Base-by-base conservation (phyloP, 2,113 vertebrate genomes). In the Sciurus niger region DNA sequence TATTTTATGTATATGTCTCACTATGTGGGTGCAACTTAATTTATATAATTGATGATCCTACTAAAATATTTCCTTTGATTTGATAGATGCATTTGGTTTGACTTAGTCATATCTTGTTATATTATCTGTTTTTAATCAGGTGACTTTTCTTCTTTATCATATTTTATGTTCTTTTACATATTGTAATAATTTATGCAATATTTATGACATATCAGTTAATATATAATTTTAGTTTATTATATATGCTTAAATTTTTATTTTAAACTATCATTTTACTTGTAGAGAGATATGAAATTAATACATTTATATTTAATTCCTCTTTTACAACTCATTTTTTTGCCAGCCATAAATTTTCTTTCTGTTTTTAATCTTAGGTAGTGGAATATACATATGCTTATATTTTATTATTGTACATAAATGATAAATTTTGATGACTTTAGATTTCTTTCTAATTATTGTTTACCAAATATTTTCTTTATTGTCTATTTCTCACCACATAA, bases 61-160 rank as follows among this genome's bases (percentile, higher is more conserved):
- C 72, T 72, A 68, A 94, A 89, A 85, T 65, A 30, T 65, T 94
- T 76, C n/a, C 5, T 94, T 92, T 79, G 63, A 67, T 95, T 80
- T 80, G 12, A 92, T 34, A 51, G 12, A 51, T 84, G 43, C 37
- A 6, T 58, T 95, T 80, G 6, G 18, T 89, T 86, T 87, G 46
- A 87, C 16, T 55, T 83, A 28, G 1, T 72, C 5, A 48, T 28
- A 80, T 20, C 3, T 84, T 78, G 24, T 67, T 79, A 32, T 16
- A 51, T 77, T 82, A 43, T 60, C 16, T 79, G 30, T 43, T 32
- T 17, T 76, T 34, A 58, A 24, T 77, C 18, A 46, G 20, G 10
- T 25, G 63, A 72, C 55, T 90, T 90, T 63, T 55, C 58, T 83
- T 80, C 34, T 67, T 70, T 83, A 11, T 51, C 55, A n/a, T 58